A percentile compares a stretch with the other conserved stretches of the same genome.
These are phyloP conservation scores for Drosophila affinis DNA, from an alignment of 2,888 invertebrate genomes.

Conservation along the genomic window DNA sequence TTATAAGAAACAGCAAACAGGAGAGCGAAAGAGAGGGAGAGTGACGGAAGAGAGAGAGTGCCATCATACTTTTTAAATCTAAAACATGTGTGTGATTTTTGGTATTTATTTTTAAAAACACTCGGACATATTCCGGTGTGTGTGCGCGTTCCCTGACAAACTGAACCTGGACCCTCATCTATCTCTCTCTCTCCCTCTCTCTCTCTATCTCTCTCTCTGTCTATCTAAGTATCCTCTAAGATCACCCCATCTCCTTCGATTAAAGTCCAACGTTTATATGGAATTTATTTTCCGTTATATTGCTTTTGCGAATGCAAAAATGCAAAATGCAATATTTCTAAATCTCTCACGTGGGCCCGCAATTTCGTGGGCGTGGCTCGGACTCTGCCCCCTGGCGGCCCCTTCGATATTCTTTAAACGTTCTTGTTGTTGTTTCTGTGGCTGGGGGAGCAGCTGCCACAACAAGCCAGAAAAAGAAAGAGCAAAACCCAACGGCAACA, in stretches of 20 bases:
- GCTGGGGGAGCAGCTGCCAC: constrained; percentile 64
- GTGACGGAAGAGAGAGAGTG: constrained; percentile 38
- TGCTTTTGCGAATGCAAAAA: neutral
- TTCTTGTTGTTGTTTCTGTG: constrained; percentile 25
- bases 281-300: neutral
- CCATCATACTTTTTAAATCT: constrained; percentile 61
- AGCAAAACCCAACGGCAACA: constrained; percentile 25
- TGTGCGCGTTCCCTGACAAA: neutral
- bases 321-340: neutral
- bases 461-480: constrained; percentile 21
- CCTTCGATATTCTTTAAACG: constrained; percentile 44
- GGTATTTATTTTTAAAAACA: constrained; percentile 71
- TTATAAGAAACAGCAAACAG: constrained; percentile 61
- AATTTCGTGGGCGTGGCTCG: constrained; percentile 46
- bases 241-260: neutral
- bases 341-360: constrained; percentile 42
- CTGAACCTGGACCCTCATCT: neutral
- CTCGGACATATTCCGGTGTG: constrained; percentile 6
- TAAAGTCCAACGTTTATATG: neutral
- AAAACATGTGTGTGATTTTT: constrained; percentile 77
- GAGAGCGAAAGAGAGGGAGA: neutral
- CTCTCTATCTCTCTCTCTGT: neutral
- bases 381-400: constrained; percentile 33
- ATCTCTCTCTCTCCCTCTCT: no score
- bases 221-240: neutral